A percentile compares a stretch with the other conserved stretches of the same genome.
Conservation (phyloP, 2,888 invertebrate species). For the Bimastos eiseni region DNA sequence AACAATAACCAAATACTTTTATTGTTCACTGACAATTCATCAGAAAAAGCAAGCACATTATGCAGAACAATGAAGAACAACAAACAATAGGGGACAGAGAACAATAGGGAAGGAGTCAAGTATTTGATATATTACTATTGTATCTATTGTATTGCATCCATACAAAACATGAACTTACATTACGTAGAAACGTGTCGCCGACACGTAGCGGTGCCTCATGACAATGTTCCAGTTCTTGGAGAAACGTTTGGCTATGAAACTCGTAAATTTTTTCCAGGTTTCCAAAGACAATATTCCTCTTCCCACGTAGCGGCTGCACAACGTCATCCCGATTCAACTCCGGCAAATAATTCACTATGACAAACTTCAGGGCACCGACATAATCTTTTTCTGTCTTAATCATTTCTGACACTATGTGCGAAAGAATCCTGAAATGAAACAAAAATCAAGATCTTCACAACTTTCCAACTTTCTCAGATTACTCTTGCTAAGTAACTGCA, state of each 20-base stretch:
- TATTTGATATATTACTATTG: too few species aligned
- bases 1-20: too few species aligned
- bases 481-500: not conserved
- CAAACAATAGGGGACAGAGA: too few species aligned
- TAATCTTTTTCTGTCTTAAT: slow-evolving; percentile 92
- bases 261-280: slow-evolving; percentile 91
- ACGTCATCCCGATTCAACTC: slow-evolving; percentile 77
- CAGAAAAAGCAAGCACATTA: too few species aligned
- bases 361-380: slow-evolving; percentile 84
- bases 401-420: slow-evolving; percentile 84
- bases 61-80: too few species aligned
- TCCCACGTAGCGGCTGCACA: slow-evolving; percentile 75
- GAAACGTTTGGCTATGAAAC: slow-evolving; percentile 81
- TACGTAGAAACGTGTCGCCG: slow-evolving; percentile 76
- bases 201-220: slow-evolving; percentile 74
- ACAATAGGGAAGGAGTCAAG: too few species aligned
- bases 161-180: slow-evolving; percentile 70
- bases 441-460: not conserved
- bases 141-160: too few species aligned
- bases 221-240: slow-evolving; percentile 74
- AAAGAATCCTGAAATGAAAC: slow-evolving; percentile 59
- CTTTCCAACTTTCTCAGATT: not conserved
- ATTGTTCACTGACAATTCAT: too few species aligned
- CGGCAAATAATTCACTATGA: slow-evolving; percentile 90
- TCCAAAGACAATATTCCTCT: slow-evolving; percentile 87